phyloP scores from a whole-genome alignment of 1,140 invertebrate genomes.

The Dinoponera quadriceps region DNA sequence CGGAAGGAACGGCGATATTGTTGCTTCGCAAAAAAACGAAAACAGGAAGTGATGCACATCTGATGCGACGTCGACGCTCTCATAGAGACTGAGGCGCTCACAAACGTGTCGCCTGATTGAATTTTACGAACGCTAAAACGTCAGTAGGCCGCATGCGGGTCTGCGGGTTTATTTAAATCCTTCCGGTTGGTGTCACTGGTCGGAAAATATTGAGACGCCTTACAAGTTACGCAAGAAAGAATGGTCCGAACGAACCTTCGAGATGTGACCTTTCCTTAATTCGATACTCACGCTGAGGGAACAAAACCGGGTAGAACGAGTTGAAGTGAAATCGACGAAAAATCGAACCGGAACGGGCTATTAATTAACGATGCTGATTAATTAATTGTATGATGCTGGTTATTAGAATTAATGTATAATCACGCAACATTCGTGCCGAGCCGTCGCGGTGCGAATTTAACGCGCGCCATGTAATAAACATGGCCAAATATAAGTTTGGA shows the following conservation, averaged over 20 bases:
- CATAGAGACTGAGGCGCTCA: not conserved
- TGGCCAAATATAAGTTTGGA: conserved; percentile 18
- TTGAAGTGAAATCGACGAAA: too few relatives aligned
- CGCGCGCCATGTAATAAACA: conserved; percentile 3
- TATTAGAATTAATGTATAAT: too few relatives aligned
- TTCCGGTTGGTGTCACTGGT: conserved; percentile 48
- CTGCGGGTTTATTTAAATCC: conserved; percentile 61
- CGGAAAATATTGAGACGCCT: not conserved
- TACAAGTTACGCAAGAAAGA: conserved; percentile 36
- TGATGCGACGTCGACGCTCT: not conserved
- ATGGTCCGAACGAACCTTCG: not conserved
- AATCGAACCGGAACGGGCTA: too few relatives aligned
- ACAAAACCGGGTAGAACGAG: not conserved
- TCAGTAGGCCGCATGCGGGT: conserved; percentile 42
- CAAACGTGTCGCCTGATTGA: conserved; percentile 29
- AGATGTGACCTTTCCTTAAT: not conserved
- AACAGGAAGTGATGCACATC: conserved; percentile 17
- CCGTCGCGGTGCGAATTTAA: conserved; percentile 2
- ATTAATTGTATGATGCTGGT: too few relatives aligned
- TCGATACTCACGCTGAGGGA: not conserved
- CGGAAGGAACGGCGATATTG: conserved; percentile 12
- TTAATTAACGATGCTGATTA: too few relatives aligned
- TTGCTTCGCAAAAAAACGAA: not conserved
- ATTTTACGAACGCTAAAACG: conserved; percentile 51
- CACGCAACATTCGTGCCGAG: too few relatives aligned